Percentiles rank a stretch among this genome's conserved stretches.
These are phyloP conservation scores for Aptenodytes forsteri DNA, from an alignment of 2,113 vertebrate genomes.

Conservation along the genomic window DNA sequence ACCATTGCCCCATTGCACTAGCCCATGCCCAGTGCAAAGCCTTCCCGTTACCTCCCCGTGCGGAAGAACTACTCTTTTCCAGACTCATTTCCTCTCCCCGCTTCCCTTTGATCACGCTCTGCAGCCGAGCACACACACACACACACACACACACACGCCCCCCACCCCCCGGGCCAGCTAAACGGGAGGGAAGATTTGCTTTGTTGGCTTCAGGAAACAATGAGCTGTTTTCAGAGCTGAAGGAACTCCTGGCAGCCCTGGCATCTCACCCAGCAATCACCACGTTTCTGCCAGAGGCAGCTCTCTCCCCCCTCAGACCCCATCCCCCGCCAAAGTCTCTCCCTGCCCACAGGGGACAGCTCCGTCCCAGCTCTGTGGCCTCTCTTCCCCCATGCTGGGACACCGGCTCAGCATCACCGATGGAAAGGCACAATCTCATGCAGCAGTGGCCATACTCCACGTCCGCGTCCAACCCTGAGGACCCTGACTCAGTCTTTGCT, in stretches of 20 bases:
- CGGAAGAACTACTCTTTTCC: neutral
- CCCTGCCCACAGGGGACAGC: neutral
- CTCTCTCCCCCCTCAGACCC: neutral
- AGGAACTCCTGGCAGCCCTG: neutral
- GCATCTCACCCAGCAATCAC: neutral
- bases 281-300: accelerated
- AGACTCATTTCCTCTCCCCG: neutral
- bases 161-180: too few relatives aligned
- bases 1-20: neutral
- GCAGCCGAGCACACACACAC: neutral
- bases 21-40: neutral
- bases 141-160: too few relatives aligned
- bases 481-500: neutral
- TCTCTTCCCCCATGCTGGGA: neutral
- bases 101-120: neutral
- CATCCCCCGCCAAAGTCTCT: neutral
- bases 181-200: neutral
- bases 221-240: neutral
- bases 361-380: neutral
- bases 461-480: neutral
- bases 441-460: neutral
- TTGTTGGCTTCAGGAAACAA: neutral
- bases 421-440: neutral
- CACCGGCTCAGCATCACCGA: neutral
- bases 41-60: accelerated